A percentile compares a stretch with the other conserved stretches of the same genome.
Conservation (phyloP, 2,888 invertebrate species). For the Volucella bombylans region DNA sequence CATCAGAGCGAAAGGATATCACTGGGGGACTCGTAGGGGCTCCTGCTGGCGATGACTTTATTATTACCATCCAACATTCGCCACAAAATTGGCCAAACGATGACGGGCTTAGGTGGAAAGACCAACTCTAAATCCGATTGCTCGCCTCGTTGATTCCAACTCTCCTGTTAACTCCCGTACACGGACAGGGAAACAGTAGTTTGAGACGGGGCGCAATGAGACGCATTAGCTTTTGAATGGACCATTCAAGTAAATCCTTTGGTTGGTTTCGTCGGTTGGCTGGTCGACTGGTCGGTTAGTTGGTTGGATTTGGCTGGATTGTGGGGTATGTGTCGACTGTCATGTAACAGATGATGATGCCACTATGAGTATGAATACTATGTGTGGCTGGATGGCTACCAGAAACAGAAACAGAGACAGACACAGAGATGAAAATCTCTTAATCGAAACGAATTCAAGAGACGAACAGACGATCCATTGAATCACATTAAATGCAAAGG, state of each 20-base stretch:
- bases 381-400: conserved; percentile 18
- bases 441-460: conserved; percentile 73
- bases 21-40: conserved; percentile 28
- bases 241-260: conserved; percentile 71
- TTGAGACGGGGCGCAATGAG: conserved; percentile 1
- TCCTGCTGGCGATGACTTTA: conserved; percentile 67
- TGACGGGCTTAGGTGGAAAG: conserved; percentile 45
- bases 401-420: conserved; percentile 14
- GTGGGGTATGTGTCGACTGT: conserved; percentile 63
- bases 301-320: conserved; percentile 22
- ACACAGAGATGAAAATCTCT: conserved; percentile 69
- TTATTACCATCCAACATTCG: conserved; percentile 73
- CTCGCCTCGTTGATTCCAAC: conserved; percentile 49
- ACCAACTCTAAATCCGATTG: conserved; percentile 65
- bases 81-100: conserved; percentile 71
- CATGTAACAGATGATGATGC: conserved; percentile 55
- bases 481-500: conserved; percentile 69
- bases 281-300: conserved; percentile 47
- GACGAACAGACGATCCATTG: conserved; percentile 71
- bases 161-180: not conserved
- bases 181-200: not conserved
- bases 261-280: conserved; percentile 58
- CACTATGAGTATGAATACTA: not conserved
- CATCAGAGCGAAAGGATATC: conserved; percentile 70
- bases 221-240: conserved; percentile 72